These are phyloP conservation scores for Carcinoscorpius rotundicauda DNA, from an alignment of 1,140 invertebrate species.

Conservation along the genomic window DNA sequence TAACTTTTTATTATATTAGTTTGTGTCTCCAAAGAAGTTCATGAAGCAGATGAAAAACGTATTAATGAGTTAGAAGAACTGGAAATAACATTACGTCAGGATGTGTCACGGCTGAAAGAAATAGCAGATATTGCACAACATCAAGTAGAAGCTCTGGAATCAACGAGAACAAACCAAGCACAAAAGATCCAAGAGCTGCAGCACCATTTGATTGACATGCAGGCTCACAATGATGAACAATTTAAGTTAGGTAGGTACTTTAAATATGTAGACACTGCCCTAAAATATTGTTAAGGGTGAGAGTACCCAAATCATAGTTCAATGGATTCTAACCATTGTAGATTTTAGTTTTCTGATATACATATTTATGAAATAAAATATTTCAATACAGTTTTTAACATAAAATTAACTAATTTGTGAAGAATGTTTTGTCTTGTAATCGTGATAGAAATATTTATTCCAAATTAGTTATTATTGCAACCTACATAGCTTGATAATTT, in stretches of 20 bases:
- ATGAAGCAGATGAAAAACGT: neutral
- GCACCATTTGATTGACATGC: neutral
- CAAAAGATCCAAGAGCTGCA: neutral
- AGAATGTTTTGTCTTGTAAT: no score
- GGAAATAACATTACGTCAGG: neutral
- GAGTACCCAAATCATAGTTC: no score
- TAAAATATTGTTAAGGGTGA: no score
- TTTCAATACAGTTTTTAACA: no score
- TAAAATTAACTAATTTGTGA: no score
- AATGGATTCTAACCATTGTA: no score
- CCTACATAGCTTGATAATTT: no score
- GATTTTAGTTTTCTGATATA: no score
- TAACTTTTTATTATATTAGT: neutral
- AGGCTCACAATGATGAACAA: conserved; percentile 1
- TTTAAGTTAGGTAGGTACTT: neutral
- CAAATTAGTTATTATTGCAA: no score
- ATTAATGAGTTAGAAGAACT: neutral
- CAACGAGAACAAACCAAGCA: neutral
- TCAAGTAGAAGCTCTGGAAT: neutral
- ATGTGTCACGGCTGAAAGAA: neutral
- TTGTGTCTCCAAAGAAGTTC: neutral
- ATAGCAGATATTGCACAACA: conserved; percentile 1
- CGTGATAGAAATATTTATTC: no score
- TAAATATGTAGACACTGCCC: no score
- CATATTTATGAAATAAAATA: no score